Base-by-base conservation (phyloP, 2,113 vertebrate genomes). In the Pseudonaja textilis region DNA sequence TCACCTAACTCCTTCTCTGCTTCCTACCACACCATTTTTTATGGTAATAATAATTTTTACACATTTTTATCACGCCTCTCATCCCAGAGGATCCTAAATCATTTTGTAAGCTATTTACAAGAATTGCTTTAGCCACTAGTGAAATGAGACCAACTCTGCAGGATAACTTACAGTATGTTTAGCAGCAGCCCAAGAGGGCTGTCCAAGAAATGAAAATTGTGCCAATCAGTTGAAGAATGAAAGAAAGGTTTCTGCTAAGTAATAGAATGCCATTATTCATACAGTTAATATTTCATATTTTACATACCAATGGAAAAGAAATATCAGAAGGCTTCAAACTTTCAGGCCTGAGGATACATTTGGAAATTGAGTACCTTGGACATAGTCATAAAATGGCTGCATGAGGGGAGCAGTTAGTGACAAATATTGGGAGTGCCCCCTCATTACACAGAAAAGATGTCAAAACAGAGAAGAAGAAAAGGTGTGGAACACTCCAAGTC, bases 31-130 rank as follows among this genome's bases (percentile, higher is more conserved):
- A 85, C 12, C 54, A 56, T 54, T 93, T 89, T 87, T 89, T 85
- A 69, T 23, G 16, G 52, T 93, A 92, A 93, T 87, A 92, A 90
- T 88, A 92, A 92, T 95, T 92, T 47, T 94, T 64, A 92, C 39
- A 1, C 23, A 47, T 95, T 94, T 93, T 91, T 89, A 90, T 90
- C 86, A 74, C 42, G 29, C 57, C 56, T 94, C 93, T 87, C 12
- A 93, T 93, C 74, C 59, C 85, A 93, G 94, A 94, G 88, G 88
- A 34, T 93, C 92, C 93, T 87, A 88, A 93, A 93, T 93, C 92
- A 89, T 94, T 93, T 92, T 90, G 55, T 86, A 93, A 89, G 88
- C 69, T 87, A 93, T 94, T 93, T 96, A 91, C 89, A 93, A 29
- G 86, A 93, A 93, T 93, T 88, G 89, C 14, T 86, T 95, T 54